phyloP scores from a whole-genome alignment of 1,140 invertebrate genomes.

The Lepidurus packardi region DNA sequence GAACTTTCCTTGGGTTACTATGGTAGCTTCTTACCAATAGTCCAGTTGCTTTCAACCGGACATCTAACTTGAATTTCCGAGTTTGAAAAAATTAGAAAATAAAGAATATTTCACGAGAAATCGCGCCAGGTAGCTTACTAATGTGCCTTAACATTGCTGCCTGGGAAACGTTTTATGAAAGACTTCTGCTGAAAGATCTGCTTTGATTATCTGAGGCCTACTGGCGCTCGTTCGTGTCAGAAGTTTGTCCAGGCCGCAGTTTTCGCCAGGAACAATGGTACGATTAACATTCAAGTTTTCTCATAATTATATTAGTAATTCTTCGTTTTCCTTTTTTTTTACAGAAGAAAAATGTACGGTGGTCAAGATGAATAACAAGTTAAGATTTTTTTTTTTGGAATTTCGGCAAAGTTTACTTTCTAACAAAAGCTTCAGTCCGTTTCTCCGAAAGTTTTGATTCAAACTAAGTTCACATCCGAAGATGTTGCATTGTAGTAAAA shows the following conservation, averaged over 20 bases:
- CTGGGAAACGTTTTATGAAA: neutral
- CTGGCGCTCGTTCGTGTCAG: neutral
- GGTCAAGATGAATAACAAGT: no score
- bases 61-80: neutral
- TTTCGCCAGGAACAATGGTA: neutral
- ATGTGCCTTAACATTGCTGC: neutral
- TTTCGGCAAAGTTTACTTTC: no score
- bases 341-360: no score
- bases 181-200: neutral
- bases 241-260: neutral
- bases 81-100: neutral
- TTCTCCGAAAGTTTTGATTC: no score
- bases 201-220: conserved; percentile 1
- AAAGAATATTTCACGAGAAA: neutral
- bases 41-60: neutral
- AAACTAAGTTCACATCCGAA: no score
- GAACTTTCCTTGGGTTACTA: neutral
- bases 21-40: neutral
- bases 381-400: no score
- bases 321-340: no score
- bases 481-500: no score
- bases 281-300: no score
- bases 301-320: no score
- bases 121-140: neutral
- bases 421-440: no score